Percentiles rank a stretch among this genome's conserved stretches.
Conservation (phyloP, 1,140 invertebrate species). For the Agrilus planipennis region DNA sequence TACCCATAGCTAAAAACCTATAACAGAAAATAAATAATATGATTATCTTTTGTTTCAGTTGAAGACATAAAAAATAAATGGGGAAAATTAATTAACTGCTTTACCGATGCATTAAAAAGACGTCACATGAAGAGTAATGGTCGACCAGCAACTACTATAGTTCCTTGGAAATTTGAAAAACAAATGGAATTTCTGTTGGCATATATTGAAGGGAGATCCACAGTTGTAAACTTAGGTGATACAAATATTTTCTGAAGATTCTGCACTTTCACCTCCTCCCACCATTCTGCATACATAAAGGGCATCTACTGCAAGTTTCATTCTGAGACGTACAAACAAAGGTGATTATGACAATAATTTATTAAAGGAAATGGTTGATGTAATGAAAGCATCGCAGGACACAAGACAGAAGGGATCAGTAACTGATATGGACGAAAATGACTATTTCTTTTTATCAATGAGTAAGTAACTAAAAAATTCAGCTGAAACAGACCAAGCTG, state of each 20-base stretch:
- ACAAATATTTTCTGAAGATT: background rate
- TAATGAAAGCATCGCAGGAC: too few species aligned
- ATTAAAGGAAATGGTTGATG: too few species aligned
- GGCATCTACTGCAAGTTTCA: background rate
- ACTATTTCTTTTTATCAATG: background rate
- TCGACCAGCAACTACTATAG: background rate
- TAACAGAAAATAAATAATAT: background rate
- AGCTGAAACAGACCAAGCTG: background rate
- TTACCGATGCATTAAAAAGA: background rate
- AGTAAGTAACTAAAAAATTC: background rate
- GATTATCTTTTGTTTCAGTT: background rate
- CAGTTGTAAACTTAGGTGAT: background rate
- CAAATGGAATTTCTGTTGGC: background rate
- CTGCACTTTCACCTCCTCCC: too few species aligned
- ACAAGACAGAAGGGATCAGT: background rate
- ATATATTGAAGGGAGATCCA: background rate
- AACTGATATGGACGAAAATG: background rate
- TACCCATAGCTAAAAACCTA: conserved; percentile 4
- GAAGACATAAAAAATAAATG: background rate
- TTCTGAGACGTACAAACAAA: background rate
- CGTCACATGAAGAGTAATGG: background rate
- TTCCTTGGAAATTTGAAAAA: background rate
- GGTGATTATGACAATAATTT: background rate
- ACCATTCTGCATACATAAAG: too few species aligned
- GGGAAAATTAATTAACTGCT: background rate